phyloP scores from a whole-genome alignment of 1,140 invertebrate species.

The Ceratosolen fusciceps region DNA sequence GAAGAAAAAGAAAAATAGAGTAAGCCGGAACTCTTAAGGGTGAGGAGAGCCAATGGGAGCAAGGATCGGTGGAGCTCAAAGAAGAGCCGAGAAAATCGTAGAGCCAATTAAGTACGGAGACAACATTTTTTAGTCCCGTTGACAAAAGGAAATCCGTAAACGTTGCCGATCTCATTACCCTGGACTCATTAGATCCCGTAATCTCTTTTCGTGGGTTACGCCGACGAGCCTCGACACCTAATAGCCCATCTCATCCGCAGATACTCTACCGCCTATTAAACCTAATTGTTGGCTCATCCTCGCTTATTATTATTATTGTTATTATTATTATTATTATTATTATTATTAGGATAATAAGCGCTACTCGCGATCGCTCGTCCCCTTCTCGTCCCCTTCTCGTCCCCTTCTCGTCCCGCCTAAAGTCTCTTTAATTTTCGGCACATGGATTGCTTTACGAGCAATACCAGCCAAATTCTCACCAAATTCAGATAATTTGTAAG shows the following conservation, averaged over 20 bases:
- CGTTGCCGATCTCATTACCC: conserved; percentile 46
- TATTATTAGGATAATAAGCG: conserved; percentile 54
- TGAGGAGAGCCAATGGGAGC: not conserved
- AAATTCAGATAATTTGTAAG: no score
- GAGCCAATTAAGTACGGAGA: conserved; percentile 24
- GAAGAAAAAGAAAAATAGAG: no score
- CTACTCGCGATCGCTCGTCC: not conserved
- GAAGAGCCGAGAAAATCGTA: not conserved
- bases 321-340: no score
- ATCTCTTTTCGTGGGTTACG: not conserved
- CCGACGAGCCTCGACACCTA: conserved; percentile 35
- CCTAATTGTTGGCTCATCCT: conserved; percentile 53
- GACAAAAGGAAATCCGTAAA: conserved; percentile 17
- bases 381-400: no score
- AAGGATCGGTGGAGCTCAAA: not conserved
- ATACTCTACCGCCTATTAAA: conserved; percentile 15
- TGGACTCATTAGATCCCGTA: conserved; percentile 51
- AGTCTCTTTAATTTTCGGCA: no score
- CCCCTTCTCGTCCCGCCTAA: no score
- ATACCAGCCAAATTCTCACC: no score
- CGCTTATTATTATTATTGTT: no score
- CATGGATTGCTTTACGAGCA: no score
- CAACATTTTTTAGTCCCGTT: not conserved
- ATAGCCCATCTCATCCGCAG: conserved; percentile 19
- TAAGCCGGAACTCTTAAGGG: no score